These are phyloP conservation scores for Centropus bengalensis DNA, from an alignment of 2,113 vertebrate species.

Conservation along the genomic window DNA sequence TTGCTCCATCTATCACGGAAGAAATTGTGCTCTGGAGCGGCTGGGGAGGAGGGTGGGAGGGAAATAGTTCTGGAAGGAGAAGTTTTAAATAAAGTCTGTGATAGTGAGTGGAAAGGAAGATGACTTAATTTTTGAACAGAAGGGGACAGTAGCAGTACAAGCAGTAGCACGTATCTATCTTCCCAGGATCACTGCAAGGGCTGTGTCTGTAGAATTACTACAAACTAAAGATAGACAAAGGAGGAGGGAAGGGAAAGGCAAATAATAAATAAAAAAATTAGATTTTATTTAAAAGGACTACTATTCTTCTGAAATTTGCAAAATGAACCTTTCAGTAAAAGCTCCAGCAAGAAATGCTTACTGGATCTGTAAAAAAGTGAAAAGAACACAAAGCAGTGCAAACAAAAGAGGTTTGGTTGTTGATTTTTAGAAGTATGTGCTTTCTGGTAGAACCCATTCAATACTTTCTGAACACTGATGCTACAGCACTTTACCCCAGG, in stretches of 20 bases:
- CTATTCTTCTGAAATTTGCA: neutral
- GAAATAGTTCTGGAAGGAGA: slow-evolving; percentile 7
- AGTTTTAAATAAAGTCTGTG: neutral
- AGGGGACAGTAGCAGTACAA: slow-evolving; percentile 31
- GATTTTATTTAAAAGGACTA: neutral
- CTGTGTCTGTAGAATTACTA: neutral
- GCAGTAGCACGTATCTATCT: neutral
- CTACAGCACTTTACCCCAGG: neutral
- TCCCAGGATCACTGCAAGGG: neutral
- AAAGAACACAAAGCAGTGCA: neutral
- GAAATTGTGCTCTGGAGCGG: rapidly evolving
- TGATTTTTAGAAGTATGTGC: neutral
- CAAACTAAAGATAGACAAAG: neutral
- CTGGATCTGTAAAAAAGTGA: neutral
- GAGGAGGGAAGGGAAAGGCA: neutral
- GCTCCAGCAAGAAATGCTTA: neutral
- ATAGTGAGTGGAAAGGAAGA: neutral
- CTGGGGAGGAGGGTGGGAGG: neutral
- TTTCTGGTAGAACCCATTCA: neutral
- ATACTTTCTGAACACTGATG: neutral
- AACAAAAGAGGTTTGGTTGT: neutral
- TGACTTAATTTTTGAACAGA: slow-evolving; percentile 20
- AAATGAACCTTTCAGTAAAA: neutral
- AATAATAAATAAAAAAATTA: neutral
- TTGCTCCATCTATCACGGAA: neutral